Evolutionary conservation across 1,140 invertebrate genomes (phyloP).

Genomic region (Scaptodrosophila lebanonensis): DNA sequence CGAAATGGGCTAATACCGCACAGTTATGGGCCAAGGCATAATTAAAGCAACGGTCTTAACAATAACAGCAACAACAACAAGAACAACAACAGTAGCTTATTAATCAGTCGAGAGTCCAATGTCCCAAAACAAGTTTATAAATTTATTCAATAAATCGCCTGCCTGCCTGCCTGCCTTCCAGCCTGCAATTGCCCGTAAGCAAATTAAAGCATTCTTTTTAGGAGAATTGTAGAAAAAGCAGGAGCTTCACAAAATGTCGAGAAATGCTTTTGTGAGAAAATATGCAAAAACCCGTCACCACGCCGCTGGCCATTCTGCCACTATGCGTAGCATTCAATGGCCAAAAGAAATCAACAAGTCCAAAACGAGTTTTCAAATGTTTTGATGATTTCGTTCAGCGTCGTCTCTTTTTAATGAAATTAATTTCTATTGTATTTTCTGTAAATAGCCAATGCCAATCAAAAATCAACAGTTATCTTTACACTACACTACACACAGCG

Average conservation of each 20-base stretch:
- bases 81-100: no score
- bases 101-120: constrained; percentile 5
- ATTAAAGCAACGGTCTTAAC: constrained; percentile 54
- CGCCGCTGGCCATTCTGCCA: constrained; percentile 10
- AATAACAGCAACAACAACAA: constrained; percentile 4
- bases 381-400: constrained; percentile 48
- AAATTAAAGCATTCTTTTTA: constrained; percentile 8
- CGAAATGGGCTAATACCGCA: constrained; percentile 36
- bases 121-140: constrained; percentile 49
- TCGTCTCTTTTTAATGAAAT: constrained; percentile 68
- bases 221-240: constrained; percentile 13
- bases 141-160: constrained; percentile 64
- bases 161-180: no score
- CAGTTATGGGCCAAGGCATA: constrained; percentile 42
- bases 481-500: no score
- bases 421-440: constrained; percentile 60
- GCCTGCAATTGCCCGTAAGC: constrained; percentile 58
- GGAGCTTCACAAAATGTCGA: constrained; percentile 20
- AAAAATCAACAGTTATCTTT: constrained; percentile 30
- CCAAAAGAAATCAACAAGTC: constrained; percentile 53
- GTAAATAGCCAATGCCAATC: constrained; percentile 7
- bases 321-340: constrained; percentile 39
- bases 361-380: constrained; percentile 20
- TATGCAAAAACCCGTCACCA: constrained; percentile 52
- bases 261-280: constrained; percentile 71